phyloP scores from a whole-genome alignment of 2,888 invertebrate species.

The Sinodicranocentrus sp. region DNA sequence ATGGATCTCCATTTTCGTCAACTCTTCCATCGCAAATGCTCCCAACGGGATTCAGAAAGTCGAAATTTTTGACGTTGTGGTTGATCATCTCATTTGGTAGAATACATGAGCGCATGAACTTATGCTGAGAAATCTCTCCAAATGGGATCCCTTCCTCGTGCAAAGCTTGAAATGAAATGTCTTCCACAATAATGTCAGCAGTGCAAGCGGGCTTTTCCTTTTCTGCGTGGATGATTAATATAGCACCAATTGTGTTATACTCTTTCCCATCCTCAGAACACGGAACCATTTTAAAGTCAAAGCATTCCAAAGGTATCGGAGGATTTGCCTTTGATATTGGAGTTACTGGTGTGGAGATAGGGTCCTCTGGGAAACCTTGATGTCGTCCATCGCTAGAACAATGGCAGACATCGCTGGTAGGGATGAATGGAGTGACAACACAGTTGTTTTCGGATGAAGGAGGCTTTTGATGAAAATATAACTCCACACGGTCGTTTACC shows the following conservation, averaged over 20 bases:
- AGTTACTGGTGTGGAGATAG: not conserved
- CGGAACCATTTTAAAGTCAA: not conserved
- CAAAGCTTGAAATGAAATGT: not conserved
- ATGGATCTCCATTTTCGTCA: not conserved
- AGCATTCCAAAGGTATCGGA: not conserved
- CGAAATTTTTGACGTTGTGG: not conserved
- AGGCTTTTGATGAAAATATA: not conserved
- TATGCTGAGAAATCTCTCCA: not conserved
- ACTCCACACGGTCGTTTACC: not conserved
- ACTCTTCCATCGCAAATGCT: not conserved
- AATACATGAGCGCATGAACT: not conserved
- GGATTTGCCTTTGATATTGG: not conserved
- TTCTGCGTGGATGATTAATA: not conserved
- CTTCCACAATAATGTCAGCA: not conserved
- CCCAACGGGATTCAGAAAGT: not conserved
- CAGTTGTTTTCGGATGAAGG: not conserved
- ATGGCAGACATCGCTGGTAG: not conserved
- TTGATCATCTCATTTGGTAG: not conserved
- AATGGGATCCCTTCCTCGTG: not conserved
- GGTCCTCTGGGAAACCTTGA: not conserved
- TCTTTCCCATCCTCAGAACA: not conserved
- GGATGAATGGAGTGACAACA: not conserved
- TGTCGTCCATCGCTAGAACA: not conserved
- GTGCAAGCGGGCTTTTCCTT: not conserved
- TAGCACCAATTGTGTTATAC: not conserved